These are phyloP conservation scores for Bergia puertoricense DNA, from an alignment of 92 coral and sea anemone species.

Conservation along the genomic window DNA sequence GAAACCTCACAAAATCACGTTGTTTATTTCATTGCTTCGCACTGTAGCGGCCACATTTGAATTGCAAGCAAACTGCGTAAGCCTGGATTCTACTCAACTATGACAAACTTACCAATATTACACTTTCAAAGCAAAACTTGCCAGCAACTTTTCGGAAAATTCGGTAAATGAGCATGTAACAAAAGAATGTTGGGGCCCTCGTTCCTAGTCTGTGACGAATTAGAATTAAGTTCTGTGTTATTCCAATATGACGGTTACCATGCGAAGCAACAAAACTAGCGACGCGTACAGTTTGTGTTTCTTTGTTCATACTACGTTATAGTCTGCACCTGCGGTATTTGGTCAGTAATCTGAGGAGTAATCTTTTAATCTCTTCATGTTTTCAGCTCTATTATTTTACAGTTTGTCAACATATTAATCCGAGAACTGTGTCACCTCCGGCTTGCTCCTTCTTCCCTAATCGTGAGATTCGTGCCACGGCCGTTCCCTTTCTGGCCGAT, in stretches of 20 bases:
- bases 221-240: background rate
- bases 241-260: background rate
- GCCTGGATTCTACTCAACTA: background rate
- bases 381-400: background rate
- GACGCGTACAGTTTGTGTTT: background rate
- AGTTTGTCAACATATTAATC: background rate
- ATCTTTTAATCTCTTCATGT: background rate
- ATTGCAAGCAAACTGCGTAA: background rate
- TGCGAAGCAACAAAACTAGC: no score
- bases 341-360: background rate
- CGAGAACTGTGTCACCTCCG: no score
- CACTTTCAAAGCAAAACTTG: no score
- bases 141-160: no score
- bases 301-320: background rate
- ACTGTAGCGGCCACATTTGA: background rate
- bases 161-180: background rate
- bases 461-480: constrained; percentile 43
- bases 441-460: background rate
- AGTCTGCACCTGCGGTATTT: background rate
- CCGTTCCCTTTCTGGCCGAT: constrained; percentile 13
- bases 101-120: background rate
- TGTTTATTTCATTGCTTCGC: background rate
- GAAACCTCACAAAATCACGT: background rate
- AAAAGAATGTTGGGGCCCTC: no score
- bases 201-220: no score